Conservation (phyloP, 92 coral and sea anemone species). For the Virgularia gustaviana region DNA sequence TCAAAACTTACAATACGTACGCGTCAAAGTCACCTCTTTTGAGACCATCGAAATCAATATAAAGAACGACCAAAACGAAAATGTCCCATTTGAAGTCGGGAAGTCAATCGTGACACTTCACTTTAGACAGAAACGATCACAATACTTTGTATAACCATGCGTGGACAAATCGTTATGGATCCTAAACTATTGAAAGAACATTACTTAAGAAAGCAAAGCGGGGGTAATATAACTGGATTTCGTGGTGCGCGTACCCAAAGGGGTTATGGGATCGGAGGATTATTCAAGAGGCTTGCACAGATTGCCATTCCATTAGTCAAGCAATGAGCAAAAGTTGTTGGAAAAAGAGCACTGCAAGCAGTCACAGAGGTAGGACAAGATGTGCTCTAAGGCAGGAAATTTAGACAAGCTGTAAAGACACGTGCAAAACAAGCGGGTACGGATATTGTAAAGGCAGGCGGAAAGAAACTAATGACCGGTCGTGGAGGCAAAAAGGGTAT, state of each 20-base stretch:
- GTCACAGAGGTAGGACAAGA: slow-evolving; percentile 9
- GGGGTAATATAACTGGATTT: slow-evolving; percentile 21
- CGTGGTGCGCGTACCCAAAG: slow-evolving; percentile 27
- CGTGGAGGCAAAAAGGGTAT: slow-evolving; percentile 13
- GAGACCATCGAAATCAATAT: slow-evolving; percentile 10
- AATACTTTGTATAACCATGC: slow-evolving; percentile 19
- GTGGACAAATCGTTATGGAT: not conserved
- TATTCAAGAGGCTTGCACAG: slow-evolving; percentile 6
- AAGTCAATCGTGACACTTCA: slow-evolving; percentile 48
- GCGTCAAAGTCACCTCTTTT: not conserved
- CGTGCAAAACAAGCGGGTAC: slow-evolving; percentile 20
- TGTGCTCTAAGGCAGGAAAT: not conserved
- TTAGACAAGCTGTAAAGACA: not conserved
- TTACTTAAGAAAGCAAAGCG: not conserved
- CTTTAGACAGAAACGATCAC: slow-evolving; percentile 43
- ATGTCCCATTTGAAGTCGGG: slow-evolving; percentile 50
- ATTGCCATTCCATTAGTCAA: slow-evolving; percentile 13
- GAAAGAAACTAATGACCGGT: not conserved
- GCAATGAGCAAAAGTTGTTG: not conserved
- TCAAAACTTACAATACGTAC: slow-evolving; percentile 12
- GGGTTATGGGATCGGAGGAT: slow-evolving; percentile 20
- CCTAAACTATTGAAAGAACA: not conserved
- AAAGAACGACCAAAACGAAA: slow-evolving; percentile 20
- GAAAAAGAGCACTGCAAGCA: slow-evolving; percentile 8
- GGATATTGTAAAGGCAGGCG: not conserved